Base-by-base conservation (phyloP, 2,888 invertebrate species). In the Polymixis lichenea region DNA sequence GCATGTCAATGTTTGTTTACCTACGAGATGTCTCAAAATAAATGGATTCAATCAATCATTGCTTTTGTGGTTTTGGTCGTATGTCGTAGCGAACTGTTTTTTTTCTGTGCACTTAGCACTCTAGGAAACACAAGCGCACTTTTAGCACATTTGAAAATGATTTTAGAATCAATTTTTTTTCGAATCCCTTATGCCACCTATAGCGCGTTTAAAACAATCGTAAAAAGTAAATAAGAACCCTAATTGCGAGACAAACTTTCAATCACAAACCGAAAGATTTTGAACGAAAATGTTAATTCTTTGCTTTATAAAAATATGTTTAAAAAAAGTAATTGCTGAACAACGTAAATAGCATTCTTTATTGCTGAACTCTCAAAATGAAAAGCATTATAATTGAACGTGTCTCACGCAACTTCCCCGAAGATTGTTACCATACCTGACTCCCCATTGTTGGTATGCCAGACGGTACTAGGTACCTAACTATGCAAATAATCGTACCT, bases 1-100 rank as follows among this genome's bases (percentile, higher is more conserved):
- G 51, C 68, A 68, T 72, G 75, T 64, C 68, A 46, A 51, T 58
- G 60, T 74, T 70, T 53, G 19, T 75, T 80, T 68, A 49, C 67
- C 32, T 38, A 38, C 13, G 65, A 60, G 55, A 53, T 66, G 46
- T 78, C 17, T 65, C 43, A 15, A 56, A 73, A 22, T 77, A 86
- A 80, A 84, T 66, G 28, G 53, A 56, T 73, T 72, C 2, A 32
- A 32, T 60, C 32, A 11, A 22, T 61, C 32, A 51, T 56, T 64
- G 28, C 46, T 17, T 68, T 25, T 64, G n/a, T 25, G 4, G 19
- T 13, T 43, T 28, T 38, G 62, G 8, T 32, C n/a, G 32, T 65
- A 46, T 25, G 1, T 11, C 28, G 25, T 66, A 15, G 4, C 25
- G 15, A 49, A 49, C 2, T 65, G 8, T 5, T 13, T 19, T 46